Percentiles rank a stretch among this genome's conserved stretches.
Conservation (phyloP, 2,113 vertebrate genomes). For the Antigone vipio region DNA sequence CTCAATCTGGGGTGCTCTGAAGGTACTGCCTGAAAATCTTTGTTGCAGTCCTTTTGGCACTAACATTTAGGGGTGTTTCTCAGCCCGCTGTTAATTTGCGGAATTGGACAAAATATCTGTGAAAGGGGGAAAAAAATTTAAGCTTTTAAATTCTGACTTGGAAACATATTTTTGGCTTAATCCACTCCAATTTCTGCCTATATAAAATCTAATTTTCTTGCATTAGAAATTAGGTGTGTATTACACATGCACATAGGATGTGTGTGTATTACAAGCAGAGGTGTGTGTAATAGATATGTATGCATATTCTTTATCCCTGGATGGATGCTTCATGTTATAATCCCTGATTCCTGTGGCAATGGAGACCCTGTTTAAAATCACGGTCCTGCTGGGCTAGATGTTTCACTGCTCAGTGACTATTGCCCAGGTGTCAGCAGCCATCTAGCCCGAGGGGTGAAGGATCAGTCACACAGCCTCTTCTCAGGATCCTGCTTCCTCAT, state of each 20-base stretch:
- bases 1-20: background rate
- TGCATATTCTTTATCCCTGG: background rate
- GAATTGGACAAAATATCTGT: background rate
- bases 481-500: background rate
- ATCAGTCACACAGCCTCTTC: background rate
- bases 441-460: background rate
- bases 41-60: rapidly evolving
- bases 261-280: background rate
- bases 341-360: background rate
- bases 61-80: background rate
- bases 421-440: background rate
- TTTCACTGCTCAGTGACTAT: background rate
- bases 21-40: background rate
- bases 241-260: background rate
- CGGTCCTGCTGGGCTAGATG: background rate
- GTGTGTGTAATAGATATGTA: background rate
- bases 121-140: rapidly evolving
- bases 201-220: background rate
- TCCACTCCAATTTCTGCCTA: background rate
- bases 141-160: background rate
- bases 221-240: background rate
- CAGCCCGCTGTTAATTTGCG: background rate
- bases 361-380: background rate
- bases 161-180: background rate
- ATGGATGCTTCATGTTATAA: background rate